Evolutionary conservation across 2,113 vertebrate species (phyloP).

Genomic region (Tachysurus fulvidraco): DNA sequence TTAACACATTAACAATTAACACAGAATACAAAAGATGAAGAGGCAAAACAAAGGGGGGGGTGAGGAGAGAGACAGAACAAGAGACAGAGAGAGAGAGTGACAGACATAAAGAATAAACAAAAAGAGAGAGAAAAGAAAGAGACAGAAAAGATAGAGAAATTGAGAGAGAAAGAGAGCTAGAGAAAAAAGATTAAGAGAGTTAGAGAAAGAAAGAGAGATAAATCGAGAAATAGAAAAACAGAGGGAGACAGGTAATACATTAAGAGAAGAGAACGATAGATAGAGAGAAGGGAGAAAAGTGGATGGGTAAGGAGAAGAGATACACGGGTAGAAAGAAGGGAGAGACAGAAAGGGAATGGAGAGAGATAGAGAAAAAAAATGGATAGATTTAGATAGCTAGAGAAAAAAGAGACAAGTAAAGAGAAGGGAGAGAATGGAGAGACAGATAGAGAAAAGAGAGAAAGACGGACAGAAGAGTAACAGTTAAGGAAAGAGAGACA

Average conservation of each 20-base stretch:
- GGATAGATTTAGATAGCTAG: background rate
- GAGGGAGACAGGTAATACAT: background rate
- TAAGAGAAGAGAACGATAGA: background rate
- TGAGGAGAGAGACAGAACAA: background rate
- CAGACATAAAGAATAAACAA: background rate
- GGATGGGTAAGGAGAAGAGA: too few species aligned
- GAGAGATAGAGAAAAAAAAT: background rate
- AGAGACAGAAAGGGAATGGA: background rate
- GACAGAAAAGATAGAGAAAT: background rate
- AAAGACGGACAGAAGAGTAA: too few species aligned
- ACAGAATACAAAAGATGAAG: background rate
- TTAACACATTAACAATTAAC: background rate
- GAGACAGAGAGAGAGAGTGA: background rate
- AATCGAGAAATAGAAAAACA: background rate
- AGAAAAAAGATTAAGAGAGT: background rate
- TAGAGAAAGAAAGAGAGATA: background rate
- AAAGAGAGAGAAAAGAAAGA: background rate
- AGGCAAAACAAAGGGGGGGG: background rate
- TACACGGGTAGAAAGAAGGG: background rate
- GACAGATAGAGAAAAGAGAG: background rate
- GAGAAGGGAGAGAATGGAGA: too few species aligned
- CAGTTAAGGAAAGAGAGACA: too few species aligned
- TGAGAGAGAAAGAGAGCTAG: background rate
- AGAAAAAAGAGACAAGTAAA: background rate
- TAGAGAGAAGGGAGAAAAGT: background rate